Evolutionary conservation across 2,797 vertebrate genomes (phyloP), one percentile per base, ranked within the genome.

Genomic region (Melanotaenia parkinsoni): DNA sequence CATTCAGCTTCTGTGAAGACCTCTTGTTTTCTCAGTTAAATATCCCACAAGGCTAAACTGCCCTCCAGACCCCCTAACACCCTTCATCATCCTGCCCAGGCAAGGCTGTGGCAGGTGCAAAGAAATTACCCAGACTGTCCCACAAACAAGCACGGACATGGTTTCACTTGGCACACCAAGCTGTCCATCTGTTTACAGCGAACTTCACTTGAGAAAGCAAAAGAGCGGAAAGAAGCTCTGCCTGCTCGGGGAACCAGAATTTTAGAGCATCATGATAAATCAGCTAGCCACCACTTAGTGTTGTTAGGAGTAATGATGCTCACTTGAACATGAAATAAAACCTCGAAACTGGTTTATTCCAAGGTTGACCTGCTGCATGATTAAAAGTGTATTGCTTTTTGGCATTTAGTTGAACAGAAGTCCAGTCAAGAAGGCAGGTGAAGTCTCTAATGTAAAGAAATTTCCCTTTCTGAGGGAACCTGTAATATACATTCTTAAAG

Each of bases 61-160:
- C 86, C 79, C 91, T 81, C 83, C 83, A 89, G 84, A 86, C 76
- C 86, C 79, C 67, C 84, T 82, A 86, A 88, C 85, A 88, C 86
- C 89, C 87, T 93, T 93, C 90, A 89, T 92, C 85, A 85, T 91
- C 87, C 85, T 86, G 91, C 88, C 87, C 87, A 86, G 79, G 86
- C 85, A 22, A 67, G 77, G 78, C 83, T 67, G 54, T 87, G 91
- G 92, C 93, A 94, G 92, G 92, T 94, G 93, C 92, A 83, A 83
- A 82, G 86, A 92, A 92, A 95, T 94, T 92, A 92, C 90, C 92
- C 93, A 92, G 83, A 88, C 92, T 93, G 89, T 91, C 91, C 93
- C 81, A 50, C 91, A 92, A 93, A 93, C 91, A 92, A 92, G 92
- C 92, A 91, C 91, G 92, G 90, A 93, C 92, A 90, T 76, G 88